Percentiles rank a stretch among this genome's conserved stretches.
Evolutionary conservation across 2,888 invertebrate genomes (phyloP).

Genomic region (Lissocephala sabroskyi): DNA sequence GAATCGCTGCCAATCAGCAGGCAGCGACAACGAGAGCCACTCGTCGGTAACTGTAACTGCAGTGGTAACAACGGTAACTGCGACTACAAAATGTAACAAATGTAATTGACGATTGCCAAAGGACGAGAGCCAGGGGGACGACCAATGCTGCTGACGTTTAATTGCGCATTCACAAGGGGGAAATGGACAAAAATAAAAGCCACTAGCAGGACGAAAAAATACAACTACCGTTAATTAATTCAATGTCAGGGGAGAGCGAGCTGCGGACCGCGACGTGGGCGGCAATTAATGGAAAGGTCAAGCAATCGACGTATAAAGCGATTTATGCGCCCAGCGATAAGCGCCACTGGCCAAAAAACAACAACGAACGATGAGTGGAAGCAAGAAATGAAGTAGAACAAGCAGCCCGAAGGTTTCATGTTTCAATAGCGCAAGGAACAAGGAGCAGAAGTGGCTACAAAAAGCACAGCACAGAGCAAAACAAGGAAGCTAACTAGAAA

Average conservation of each 20-base stretch:
- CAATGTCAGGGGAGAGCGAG: constrained; percentile 46
- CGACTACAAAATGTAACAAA: no score
- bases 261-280: not conserved
- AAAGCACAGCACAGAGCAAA: no score
- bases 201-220: not conserved
- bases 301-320: constrained; percentile 37
- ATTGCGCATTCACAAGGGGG: no score
- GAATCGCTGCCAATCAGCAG: constrained; percentile 28
- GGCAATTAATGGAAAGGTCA: constrained; percentile 52
- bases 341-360: constrained; percentile 12
- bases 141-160: no score
- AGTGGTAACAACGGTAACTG: no score
- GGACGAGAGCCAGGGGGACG: no score
- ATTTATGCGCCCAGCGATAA: constrained; percentile 36
- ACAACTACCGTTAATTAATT: constrained; percentile 35
- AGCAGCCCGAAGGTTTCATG: constrained; percentile 25
- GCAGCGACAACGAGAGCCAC: constrained; percentile 1
- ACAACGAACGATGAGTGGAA: constrained; percentile 1
- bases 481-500: no score
- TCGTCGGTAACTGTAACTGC: no score
- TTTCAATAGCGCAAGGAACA: constrained; percentile 22
- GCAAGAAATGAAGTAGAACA: constrained; percentile 1
- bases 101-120: no score
- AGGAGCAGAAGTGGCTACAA: not conserved
- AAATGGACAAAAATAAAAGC: no score